Evolutionary conservation across 2,113 vertebrate genomes (phyloP).

Genomic region (Lamprologus speciosus): DNA sequence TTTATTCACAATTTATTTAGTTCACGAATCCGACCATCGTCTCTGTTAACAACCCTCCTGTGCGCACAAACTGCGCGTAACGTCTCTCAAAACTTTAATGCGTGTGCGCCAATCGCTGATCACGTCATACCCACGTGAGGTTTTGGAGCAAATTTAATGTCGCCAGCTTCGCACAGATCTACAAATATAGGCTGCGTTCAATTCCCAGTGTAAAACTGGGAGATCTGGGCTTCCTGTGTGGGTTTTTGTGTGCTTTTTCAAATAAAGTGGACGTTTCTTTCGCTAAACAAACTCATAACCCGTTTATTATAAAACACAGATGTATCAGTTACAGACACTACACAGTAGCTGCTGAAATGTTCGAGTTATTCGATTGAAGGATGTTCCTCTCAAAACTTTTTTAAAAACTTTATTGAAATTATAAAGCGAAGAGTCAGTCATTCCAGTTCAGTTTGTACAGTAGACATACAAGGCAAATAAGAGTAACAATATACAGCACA

Average conservation of each 20-base stretch:
- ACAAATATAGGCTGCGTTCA: not conserved
- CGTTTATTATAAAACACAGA: too few relatives aligned
- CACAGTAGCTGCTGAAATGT: not conserved
- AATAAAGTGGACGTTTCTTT: too few relatives aligned
- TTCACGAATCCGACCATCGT: fast-evolving
- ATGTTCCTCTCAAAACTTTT: not conserved
- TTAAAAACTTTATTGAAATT: too few relatives aligned
- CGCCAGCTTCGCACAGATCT: not conserved
- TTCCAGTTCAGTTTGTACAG: too few relatives aligned
- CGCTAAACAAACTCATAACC: too few relatives aligned
- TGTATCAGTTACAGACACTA: not conserved
- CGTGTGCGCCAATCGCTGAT: not conserved
- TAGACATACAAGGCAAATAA: too few relatives aligned
- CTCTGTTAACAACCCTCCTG: not conserved
- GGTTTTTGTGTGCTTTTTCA: not conserved
- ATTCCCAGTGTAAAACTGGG: too few relatives aligned
- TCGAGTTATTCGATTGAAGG: not conserved
- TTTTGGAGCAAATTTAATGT: not conserved
- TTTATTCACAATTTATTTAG: not conserved
- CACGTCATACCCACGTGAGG: not conserved
- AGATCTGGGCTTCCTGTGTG: not conserved
- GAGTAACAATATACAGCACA: too few relatives aligned
- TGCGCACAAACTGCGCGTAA: not conserved
- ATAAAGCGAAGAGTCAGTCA: too few relatives aligned
- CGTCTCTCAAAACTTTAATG: not conserved